Percentiles rank a stretch among this genome's conserved stretches.
Evolutionary conservation across 1,140 invertebrate genomes (phyloP).

Genomic region (Meloidogyne floridensis): DNA sequence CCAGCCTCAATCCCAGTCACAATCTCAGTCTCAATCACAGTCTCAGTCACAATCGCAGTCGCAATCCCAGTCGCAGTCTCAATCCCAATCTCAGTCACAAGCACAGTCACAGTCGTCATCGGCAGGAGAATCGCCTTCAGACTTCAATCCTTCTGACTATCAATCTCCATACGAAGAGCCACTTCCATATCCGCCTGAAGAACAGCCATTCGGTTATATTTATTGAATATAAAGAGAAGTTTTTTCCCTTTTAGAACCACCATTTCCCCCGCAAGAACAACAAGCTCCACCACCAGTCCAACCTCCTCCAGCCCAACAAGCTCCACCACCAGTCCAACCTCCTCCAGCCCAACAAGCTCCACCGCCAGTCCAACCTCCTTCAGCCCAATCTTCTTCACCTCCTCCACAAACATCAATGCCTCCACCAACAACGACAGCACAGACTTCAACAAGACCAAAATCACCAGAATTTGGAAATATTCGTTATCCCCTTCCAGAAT

Average conservation of each 20-base stretch:
- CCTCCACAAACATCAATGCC: not conserved
- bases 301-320: not conserved
- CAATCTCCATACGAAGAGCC: not conserved
- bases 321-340: not conserved
- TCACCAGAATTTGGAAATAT: not conserved
- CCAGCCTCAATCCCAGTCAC: not conserved
- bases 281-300: too few species aligned
- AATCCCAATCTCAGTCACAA: not conserved
- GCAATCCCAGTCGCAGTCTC: not conserved
- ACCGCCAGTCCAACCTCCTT: not conserved
- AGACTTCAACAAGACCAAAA: not conserved
- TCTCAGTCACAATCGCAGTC: not conserved
- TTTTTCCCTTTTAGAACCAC: not conserved
- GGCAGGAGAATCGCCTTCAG: not conserved
- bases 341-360: not conserved
- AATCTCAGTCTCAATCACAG: not conserved
- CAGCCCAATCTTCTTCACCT: not conserved
- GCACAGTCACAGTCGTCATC: not conserved
- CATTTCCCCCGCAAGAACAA: not conserved
- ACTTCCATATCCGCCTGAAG: slow-evolving; percentile 10
- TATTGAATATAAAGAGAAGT: not conserved
- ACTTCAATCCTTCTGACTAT: not conserved
- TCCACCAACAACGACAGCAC: not conserved
- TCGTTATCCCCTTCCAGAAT: slow-evolving; percentile 45
- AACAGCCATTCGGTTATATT: slow-evolving; percentile 1